Conservation (phyloP, 2,888 invertebrate species). For the Lacanobia oleracea region DNA sequence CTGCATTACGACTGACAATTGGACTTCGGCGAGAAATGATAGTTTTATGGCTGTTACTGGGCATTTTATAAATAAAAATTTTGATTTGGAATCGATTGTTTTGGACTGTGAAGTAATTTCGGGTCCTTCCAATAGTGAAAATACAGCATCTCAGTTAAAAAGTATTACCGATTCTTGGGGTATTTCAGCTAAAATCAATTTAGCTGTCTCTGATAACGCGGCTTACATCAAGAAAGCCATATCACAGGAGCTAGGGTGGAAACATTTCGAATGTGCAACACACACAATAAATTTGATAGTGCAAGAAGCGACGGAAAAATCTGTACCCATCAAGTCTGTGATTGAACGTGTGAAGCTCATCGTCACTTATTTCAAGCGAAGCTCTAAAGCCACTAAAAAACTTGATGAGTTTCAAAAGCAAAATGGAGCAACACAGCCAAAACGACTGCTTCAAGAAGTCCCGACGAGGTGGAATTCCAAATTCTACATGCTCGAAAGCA, state of each 20-base stretch:
- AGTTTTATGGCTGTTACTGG: slow-evolving; percentile 53
- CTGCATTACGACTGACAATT: slow-evolving; percentile 51
- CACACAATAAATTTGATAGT: slow-evolving; percentile 58
- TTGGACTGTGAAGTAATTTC: slow-evolving; percentile 15
- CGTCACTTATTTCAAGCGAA: slow-evolving; percentile 43
- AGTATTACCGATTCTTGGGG: slow-evolving; percentile 7
- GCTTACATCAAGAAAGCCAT: slow-evolving; percentile 48
- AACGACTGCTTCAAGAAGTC: slow-evolving; percentile 41
- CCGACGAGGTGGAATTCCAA: slow-evolving; percentile 51
- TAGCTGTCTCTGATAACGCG: slow-evolving; percentile 47
- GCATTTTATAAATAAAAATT: slow-evolving; percentile 42
- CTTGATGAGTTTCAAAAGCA: slow-evolving; percentile 41
- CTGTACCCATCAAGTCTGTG: slow-evolving; percentile 13
- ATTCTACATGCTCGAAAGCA: slow-evolving; percentile 2
- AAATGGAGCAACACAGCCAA: slow-evolving; percentile 37
- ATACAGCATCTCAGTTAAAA: slow-evolving; percentile 16
- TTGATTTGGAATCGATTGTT: slow-evolving; percentile 16
- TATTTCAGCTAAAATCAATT: slow-evolving; percentile 17
- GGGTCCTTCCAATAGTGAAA: slow-evolving; percentile 5
- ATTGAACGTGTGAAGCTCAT: slow-evolving; percentile 36
- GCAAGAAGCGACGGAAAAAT: slow-evolving; percentile 41
- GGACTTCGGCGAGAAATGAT: slow-evolving; percentile 43
- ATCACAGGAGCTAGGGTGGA: slow-evolving; percentile 38
- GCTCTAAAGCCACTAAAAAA: slow-evolving; percentile 40
- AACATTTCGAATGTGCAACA: slow-evolving; percentile 55